Base-by-base conservation (phyloP, 1,140 invertebrate genomes). In the Maconellicoccus hirsutus region DNA sequence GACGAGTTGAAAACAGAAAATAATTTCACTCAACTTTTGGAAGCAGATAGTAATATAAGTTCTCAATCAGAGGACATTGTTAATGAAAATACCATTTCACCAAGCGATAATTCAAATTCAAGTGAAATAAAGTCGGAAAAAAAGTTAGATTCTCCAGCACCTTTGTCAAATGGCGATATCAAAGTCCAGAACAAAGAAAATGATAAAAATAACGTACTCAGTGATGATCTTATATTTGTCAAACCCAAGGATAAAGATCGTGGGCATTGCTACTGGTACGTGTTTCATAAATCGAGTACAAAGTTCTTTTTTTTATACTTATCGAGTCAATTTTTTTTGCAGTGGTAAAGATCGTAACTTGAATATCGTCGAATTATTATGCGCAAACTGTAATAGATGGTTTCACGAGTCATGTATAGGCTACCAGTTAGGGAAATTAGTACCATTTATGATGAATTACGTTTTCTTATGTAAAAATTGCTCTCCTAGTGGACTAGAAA, bases 361-460 rank as follows among this genome's bases (percentile, higher is more conserved):
- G 0, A 94, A 94, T 76, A 87, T 92, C 72, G 88, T 89, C 0
- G 95, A 98, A 81, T 78, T 98, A 23, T 82, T 96, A 66, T 98
- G 95, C 82, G 91, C 89, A 38, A 89, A 87, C 74, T 98, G 95
- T 77, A 86, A 85, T 69, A 84, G 88, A 76, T 98, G 93, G 93
- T 96, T 89, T 80, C 95, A 98, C 77, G 91, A 95, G 79, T 89
- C 90, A 1, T 97, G 94, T 76, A 92, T 96, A 71, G 87, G 89
- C 16, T 93, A 92, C 81, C 91, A 94, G 77, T 77, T 95, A 22
- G 93, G 93, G 29, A 95, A 94, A 80, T 79, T 94, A 61, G 87
- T 98, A 29, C 94, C 94, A 0, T 98, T 98, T 77, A 93, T 97
- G 86, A 89, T 92, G 74, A 97, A 96, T 79, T 98, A 98, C 80